A percentile compares a stretch with the other conserved stretches of the same genome.
These are phyloP conservation scores for Apodemus agrarius DNA, from an alignment of 2,797 vertebrate genomes.

Conservation along the genomic window DNA sequence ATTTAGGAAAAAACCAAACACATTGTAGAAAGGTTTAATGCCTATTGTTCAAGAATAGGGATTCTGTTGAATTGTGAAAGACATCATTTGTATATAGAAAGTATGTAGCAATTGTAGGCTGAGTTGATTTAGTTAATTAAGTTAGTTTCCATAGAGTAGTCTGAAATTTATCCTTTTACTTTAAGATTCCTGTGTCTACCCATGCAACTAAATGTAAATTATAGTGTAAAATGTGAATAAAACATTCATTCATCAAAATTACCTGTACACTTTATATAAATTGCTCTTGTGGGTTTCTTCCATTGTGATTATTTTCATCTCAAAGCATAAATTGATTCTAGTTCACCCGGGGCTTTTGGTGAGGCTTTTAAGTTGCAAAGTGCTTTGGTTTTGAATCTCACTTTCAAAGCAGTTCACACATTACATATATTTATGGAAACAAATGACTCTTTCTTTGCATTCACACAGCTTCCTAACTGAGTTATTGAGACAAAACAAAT, in stretches of 20 bases:
- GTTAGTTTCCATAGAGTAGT: background rate
- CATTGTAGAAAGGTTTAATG: background rate
- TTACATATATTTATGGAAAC: constrained; percentile 30
- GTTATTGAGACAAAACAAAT: background rate
- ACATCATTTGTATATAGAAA: background rate
- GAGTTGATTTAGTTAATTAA: background rate
- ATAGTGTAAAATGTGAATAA: constrained; percentile 47
- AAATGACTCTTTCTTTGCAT: background rate
- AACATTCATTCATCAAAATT: constrained; percentile 6
- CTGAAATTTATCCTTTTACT: background rate
- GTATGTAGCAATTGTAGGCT: background rate
- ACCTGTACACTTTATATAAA: background rate
- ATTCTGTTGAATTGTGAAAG: background rate
- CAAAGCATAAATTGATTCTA: constrained; percentile 11
- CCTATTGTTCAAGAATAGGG: background rate
- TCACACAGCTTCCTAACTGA: background rate
- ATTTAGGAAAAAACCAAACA: background rate
- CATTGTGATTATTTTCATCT: constrained; percentile 44
- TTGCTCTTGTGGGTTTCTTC: background rate
- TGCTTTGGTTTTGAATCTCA: constrained; percentile 15
- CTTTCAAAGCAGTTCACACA: constrained; percentile 34
- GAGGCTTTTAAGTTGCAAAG: constrained; percentile 7
- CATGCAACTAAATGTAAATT: constrained; percentile 36
- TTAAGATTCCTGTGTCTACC: background rate
- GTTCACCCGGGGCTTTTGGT: background rate